phyloP scores from a whole-genome alignment of 2,113 vertebrate genomes.

The Pica pica region DNA sequence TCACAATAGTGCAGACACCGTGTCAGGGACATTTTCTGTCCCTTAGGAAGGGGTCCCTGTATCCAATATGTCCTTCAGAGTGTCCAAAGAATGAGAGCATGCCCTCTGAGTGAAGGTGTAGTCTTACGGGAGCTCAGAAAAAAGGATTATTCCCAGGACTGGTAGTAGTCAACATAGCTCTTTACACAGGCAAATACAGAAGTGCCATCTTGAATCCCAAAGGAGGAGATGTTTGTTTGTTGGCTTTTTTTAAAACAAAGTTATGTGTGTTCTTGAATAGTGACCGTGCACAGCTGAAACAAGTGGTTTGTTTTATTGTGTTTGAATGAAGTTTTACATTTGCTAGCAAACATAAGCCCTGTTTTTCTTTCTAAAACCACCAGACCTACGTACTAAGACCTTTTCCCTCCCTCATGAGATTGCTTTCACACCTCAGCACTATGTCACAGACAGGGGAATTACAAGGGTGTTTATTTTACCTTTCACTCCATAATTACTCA shows the following conservation, averaged over 20 bases:
- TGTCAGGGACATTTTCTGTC: not conserved
- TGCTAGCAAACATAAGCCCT: not conserved
- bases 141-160: not conserved
- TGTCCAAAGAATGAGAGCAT: not conserved
- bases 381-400: not conserved
- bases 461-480: slow-evolving; percentile 8
- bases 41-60: not conserved
- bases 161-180: not conserved
- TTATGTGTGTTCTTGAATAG: not conserved
- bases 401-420: not conserved
- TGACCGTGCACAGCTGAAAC: not conserved
- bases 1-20: not conserved
- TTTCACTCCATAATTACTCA: slow-evolving; percentile 1
- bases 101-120: not conserved
- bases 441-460: not conserved
- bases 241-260: not conserved
- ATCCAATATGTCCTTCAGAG: not conserved
- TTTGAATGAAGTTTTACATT: not conserved
- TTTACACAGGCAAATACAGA: not conserved
- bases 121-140: not conserved
- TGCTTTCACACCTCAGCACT: not conserved
- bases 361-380: not conserved
- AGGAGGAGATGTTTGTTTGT: not conserved
- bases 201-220: not conserved
- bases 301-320: not conserved